These are phyloP conservation scores for Scaptodrosophila lebanonensis DNA, from an alignment of 1,140 invertebrate genomes.

Conservation along the genomic window DNA sequence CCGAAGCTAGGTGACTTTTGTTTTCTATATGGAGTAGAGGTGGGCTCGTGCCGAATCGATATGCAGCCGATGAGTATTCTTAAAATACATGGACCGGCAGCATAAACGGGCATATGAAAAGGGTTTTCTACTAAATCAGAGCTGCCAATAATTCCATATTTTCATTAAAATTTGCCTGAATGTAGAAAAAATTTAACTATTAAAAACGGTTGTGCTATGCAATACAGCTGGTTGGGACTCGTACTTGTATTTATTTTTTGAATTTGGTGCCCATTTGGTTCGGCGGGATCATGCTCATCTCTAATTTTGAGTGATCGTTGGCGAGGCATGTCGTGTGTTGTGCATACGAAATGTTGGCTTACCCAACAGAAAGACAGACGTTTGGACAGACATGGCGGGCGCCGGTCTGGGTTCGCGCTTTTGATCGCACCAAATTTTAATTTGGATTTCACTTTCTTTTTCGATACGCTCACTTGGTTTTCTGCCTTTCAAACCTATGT, in stretches of 20 bases:
- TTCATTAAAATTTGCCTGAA: conserved; percentile 21
- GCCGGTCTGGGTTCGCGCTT: conserved; percentile 39
- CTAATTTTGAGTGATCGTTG: too few species aligned
- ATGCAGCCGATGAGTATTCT: too few species aligned
- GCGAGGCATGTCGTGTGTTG: conserved; percentile 52
- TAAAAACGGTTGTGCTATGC: too few species aligned
- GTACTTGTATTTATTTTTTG: too few species aligned
- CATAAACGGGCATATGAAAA: too few species aligned
- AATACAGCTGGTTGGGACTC: too few species aligned
- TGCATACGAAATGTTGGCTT: conserved; percentile 67
- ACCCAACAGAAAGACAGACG: conserved; percentile 15
- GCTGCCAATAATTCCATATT: too few species aligned
- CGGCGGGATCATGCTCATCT: too few species aligned
- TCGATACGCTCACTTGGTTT: conserved; percentile 73
- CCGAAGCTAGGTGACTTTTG: conserved; percentile 72
- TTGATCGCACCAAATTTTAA: conserved; percentile 75
- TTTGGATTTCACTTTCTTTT: conserved; percentile 77
- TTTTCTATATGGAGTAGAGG: conserved; percentile 59
- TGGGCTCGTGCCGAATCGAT: conserved; percentile 2
- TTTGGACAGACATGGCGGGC: background rate
- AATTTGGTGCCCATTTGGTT: too few species aligned
- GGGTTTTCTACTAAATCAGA: too few species aligned
- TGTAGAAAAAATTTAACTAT: too few species aligned
- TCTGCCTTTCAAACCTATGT: conserved; percentile 72
- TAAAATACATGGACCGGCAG: too few species aligned